Percentiles rank a stretch among this genome's conserved stretches.
Evolutionary conservation across 2,888 invertebrate genomes (phyloP).

Genomic region (Tetragonula carbonaria): DNA sequence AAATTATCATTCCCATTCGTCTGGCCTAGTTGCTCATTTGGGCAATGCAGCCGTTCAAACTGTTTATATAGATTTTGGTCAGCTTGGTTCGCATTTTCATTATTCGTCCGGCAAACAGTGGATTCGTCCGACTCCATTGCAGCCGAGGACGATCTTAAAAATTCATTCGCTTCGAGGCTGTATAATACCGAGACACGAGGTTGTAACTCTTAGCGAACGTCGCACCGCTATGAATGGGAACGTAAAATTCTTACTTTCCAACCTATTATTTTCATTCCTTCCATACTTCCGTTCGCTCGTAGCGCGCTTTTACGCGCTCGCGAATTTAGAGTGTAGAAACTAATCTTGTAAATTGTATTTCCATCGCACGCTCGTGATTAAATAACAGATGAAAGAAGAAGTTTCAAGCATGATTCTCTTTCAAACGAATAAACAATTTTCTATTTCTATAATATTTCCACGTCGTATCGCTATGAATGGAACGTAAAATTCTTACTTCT

Average conservation of each 20-base stretch:
- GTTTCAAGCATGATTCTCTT: too few relatives aligned
- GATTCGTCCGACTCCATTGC: not conserved
- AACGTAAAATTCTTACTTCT: not conserved
- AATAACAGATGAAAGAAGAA: too few relatives aligned
- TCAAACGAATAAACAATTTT: not conserved
- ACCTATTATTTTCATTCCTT: not conserved
- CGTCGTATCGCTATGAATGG: not conserved
- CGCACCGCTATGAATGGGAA: not conserved
- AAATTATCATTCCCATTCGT: constrained; percentile 36
- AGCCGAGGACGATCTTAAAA: constrained; percentile 12
- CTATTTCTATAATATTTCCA: too few relatives aligned
- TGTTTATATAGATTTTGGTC: not conserved
- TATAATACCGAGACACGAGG: not conserved
- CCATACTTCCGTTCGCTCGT: not conserved
- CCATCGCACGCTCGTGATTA: too few relatives aligned
- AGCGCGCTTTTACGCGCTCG: not conserved
- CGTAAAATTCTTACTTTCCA: not conserved
- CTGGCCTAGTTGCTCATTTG: not conserved
- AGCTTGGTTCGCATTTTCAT: not conserved
- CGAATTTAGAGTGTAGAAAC: not conserved
- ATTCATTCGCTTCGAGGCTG: constrained; percentile 21
- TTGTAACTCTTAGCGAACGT: not conserved
- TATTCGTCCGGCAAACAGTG: not conserved
- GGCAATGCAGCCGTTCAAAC: not conserved
- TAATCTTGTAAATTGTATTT: not conserved